These are phyloP conservation scores for Enteromius afrohamiltoni DNA, from an alignment of 2,797 vertebrate genomes.

Conservation along the genomic window DNA sequence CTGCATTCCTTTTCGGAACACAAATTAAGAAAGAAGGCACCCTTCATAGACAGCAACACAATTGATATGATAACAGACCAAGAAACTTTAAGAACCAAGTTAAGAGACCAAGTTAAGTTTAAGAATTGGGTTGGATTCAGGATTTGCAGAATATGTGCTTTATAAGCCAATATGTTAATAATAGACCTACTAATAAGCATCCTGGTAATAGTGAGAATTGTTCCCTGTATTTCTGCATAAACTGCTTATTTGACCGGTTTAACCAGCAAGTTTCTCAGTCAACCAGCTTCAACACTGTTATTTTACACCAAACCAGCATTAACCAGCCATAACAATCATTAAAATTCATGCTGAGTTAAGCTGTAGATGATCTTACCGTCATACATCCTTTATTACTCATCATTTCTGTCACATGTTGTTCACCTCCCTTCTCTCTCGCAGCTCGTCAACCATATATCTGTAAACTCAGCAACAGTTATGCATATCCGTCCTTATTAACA, in stretches of 20 bases:
- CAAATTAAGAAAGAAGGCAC: too few relatives aligned
- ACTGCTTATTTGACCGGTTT: neutral
- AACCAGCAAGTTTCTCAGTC: neutral
- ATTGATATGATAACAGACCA: too few relatives aligned
- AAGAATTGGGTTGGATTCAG: neutral
- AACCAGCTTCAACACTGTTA: neutral
- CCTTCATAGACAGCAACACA: too few relatives aligned
- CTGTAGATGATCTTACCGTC: neutral
- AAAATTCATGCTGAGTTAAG: neutral
- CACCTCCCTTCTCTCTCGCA: neutral
- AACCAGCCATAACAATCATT: neutral
- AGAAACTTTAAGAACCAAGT: too few relatives aligned
- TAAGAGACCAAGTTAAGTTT: too few relatives aligned
- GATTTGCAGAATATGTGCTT: neutral
- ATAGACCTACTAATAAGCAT: neutral
- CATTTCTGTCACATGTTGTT: neutral
- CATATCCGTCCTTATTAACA: slow-evolving; percentile 24
- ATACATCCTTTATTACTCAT: slow-evolving; percentile 4
- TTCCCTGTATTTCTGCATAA: neutral
- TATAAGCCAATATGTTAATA: neutral
- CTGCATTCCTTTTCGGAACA: too few relatives aligned
- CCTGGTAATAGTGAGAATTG: neutral
- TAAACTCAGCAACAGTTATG: neutral
- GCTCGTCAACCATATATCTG: neutral
- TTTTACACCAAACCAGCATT: neutral